Base-by-base conservation (phyloP, 2,113 vertebrate species). In the Coryphaenoides rupestris region DNA sequence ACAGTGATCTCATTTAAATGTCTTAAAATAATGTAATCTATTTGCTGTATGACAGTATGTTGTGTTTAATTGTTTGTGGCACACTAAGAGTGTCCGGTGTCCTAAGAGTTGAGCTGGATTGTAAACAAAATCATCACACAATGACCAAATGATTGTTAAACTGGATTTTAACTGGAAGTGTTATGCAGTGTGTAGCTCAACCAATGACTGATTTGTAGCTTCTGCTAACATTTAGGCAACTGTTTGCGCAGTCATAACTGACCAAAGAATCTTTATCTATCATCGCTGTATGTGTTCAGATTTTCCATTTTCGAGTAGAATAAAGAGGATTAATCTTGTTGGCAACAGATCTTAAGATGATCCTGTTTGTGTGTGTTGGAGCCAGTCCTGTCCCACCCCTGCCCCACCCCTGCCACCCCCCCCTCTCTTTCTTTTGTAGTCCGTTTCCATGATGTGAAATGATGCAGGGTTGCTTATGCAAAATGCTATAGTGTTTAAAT, bases 201-300 rank as follows among this genome's bases (percentile, higher is more conserved):
- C 60, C 63, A 72, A 61, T 70, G 60, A 71, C 73, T 64, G 60
- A 54, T 50, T 73, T 67, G 33, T 40, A 40, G 33, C 33, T 49
- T 1, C 4, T 56, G 14, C 40, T 60, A 33, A 33, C 55, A 4
- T 17, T 72, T 74, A 77, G 46, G 52, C 28, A 9, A 59, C 72
- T 70, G 69, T 84, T 81, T 72, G 70, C 78, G 74, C 13, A 1
- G 33, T 12, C 9, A 17, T 47, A 21, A 19, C 49, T 67, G 62
- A 86, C 79, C 75, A 84, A 80, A 84, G 72, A 23, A 67, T 68
- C 40, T 72, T 2, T 69, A 21, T 75, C 33, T 69, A 21, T 73
- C 28, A 40, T 40, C 33, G 3, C 17, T 58, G 24, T 58, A 19
- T 58, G 26, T 58, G 56, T 24, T 40, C 33, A 40, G 33, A 23